Conservation (phyloP, 2,113 vertebrate genomes). For the Apeltes quadracus region DNA sequence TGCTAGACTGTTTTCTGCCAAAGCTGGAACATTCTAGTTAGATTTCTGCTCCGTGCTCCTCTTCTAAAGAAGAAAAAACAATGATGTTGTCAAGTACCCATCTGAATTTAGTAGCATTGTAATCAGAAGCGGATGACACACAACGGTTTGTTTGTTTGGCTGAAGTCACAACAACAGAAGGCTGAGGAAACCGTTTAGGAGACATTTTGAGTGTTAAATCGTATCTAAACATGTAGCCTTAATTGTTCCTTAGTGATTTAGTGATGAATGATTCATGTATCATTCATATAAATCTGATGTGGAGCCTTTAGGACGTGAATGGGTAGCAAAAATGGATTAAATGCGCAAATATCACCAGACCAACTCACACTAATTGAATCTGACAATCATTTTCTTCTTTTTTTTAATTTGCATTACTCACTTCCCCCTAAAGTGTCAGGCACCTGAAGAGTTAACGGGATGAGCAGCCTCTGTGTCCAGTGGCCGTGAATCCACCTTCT, state of each 20-base stretch:
- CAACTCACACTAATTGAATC: background rate
- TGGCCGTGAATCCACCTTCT: slow-evolving; percentile 1
- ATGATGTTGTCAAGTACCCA: background rate
- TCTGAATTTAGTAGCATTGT: background rate
- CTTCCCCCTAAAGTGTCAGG: background rate
- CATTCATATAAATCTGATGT: background rate
- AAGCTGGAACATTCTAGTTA: background rate
- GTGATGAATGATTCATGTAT: background rate
- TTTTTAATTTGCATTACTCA: background rate
- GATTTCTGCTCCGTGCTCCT: background rate
- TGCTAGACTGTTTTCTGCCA: background rate
- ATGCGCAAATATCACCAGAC: background rate
- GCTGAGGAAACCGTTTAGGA: background rate
- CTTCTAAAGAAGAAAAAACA: no score
- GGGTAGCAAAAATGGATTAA: background rate
- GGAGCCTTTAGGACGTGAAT: background rate
- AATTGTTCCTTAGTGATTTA: background rate
- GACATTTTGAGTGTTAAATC: background rate
- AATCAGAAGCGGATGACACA: background rate
- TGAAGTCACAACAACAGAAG: background rate
- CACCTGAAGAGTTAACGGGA: background rate
- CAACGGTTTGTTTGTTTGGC: background rate
- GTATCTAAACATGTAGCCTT: background rate
- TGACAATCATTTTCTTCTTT: background rate
- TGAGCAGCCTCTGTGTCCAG: background rate